Evolutionary conservation across 2,797 vertebrate genomes (phyloP), one percentile per base, ranked within the genome.

Genomic region (Florisuga fusca): DNA sequence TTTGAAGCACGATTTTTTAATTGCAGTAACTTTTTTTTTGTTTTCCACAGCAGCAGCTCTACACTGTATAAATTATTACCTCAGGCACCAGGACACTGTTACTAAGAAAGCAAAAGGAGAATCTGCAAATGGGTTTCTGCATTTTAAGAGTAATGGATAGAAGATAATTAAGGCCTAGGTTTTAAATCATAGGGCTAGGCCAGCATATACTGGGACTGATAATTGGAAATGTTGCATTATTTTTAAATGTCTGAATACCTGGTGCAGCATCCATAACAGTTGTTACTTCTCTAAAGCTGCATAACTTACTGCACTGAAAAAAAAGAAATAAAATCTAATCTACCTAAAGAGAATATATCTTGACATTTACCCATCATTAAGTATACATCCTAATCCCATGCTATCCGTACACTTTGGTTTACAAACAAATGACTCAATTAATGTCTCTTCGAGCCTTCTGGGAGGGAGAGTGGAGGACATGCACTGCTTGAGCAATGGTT

Each of bases 101-200:
- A 19, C 73, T 84, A 80, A 55, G 81, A 80, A 80, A 91, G 75
- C 6, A 9, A 78, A 71, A 77, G 66, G 61, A 67, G 5, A 63
- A n/a, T n/a, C 29, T 83, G 38, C 78, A 91, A 94, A 77, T 66
- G 62, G 34, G 18, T 57, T 87, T 90, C 41, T 83, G 29, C 50
- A 48, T 59, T 93, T 87, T 83, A 83, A 73, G 26, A 71, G 7
- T 74, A 73, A 79, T 67, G 58, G n/a, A 51, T 88, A 81, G 34
- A 94, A 94, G 80, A 87, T 83, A 84, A 92, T 91, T 89, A 92
- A 92, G 51, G 34, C 27, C n/a, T 87, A 9, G 0, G 41, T 85
- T 62, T 91, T 91, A 95, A 94, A 90, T 87, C 50, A 59, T 41
- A 91, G 22, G n/a, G 12, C 54, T 69, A 68, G 62, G n/a, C 62